phyloP scores from a whole-genome alignment of 2,113 vertebrate species.

The Ranitomeya imitator region DNA sequence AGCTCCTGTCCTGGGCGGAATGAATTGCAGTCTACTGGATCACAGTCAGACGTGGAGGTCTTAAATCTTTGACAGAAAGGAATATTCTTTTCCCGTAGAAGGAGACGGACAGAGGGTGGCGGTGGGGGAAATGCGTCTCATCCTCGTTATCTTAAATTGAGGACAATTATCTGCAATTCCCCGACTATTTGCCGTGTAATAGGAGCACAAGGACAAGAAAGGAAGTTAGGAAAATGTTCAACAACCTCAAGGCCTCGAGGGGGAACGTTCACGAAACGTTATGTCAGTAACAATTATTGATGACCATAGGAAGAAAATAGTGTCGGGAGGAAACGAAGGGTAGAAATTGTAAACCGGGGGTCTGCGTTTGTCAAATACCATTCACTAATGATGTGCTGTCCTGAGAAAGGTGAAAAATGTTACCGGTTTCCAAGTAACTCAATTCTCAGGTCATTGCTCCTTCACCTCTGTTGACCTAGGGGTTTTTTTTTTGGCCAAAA shows the following conservation, averaged over 20 bases:
- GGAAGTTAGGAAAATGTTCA: neutral
- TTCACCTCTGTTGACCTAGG: neutral
- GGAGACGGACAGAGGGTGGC: neutral
- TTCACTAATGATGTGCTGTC: neutral
- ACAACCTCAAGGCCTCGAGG: neutral
- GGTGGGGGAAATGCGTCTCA: neutral
- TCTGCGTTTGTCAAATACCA: neutral
- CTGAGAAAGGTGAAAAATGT: neutral
- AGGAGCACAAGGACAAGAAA: neutral
- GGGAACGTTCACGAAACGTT: neutral
- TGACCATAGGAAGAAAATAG: neutral
- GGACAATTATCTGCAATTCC: conserved; percentile 16
- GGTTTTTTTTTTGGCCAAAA: neutral
- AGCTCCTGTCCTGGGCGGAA: neutral
- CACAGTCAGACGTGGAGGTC: neutral
- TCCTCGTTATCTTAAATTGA: conserved; percentile 1
- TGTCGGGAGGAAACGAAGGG: neutral
- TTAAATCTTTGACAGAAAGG: neutral
- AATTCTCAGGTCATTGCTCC: neutral
- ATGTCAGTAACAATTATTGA: conserved; percentile 21
- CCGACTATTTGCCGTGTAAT: neutral
- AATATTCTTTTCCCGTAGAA: neutral
- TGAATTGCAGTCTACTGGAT: neutral
- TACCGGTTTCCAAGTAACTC: too few relatives aligned
- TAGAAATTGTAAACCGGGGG: neutral